Percentiles rank a stretch among this genome's conserved stretches.
Conservation (phyloP, 2,888 invertebrate species). For the Muscina levida region DNA sequence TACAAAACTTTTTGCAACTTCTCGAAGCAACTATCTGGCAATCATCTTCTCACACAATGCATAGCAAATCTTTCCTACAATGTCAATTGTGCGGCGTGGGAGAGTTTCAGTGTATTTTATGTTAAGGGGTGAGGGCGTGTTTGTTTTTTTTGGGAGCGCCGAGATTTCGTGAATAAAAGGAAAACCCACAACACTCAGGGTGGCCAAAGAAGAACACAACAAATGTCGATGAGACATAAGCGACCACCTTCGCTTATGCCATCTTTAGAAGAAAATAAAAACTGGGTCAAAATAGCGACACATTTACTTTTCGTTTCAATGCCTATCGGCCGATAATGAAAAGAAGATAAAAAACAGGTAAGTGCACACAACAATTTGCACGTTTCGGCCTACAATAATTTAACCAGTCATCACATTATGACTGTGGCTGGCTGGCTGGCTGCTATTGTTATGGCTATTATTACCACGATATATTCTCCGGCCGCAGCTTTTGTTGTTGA, state of each 20-base stretch:
- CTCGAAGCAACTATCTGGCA: no score
- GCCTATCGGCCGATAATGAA: slow-evolving; percentile 1
- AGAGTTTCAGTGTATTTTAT: no score
- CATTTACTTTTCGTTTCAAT: slow-evolving; percentile 3
- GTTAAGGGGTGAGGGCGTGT: not conserved
- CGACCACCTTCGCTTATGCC: not conserved
- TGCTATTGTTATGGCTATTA: slow-evolving; percentile 9
- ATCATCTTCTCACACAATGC: no score
- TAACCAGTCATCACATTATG: slow-evolving; percentile 22
- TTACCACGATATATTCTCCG: not conserved
- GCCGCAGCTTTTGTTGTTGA: not conserved
- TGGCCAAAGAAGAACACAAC: not conserved
- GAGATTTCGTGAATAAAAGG: not conserved
- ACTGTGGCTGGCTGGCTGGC: no score
- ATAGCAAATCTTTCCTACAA: no score
- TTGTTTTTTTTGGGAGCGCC: not conserved
- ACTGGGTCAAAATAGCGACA: slow-evolving; percentile 56
- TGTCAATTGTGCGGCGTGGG: not conserved
- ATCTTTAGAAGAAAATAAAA: slow-evolving; percentile 34
- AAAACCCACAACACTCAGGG: not conserved
- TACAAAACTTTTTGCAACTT: no score
- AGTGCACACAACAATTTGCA: not conserved
- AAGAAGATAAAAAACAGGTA: not conserved
- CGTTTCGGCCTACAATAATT: not conserved
- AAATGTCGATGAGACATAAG: not conserved